These are phyloP conservation scores for Phengaris arion DNA, from an alignment of 2,888 invertebrate species.

Conservation along the genomic window DNA sequence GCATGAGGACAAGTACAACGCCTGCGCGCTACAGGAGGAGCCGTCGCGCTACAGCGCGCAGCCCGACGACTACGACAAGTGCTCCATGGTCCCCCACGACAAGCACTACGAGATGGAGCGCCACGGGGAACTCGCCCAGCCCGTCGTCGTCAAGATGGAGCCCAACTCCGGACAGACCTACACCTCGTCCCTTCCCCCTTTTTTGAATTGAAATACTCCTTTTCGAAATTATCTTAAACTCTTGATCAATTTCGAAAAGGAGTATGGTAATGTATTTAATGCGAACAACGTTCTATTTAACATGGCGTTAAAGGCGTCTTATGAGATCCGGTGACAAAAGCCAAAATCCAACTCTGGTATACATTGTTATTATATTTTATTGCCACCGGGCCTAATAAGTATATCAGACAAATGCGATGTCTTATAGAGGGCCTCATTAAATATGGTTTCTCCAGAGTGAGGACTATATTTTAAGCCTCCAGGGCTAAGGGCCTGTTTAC, in stretches of 20 bases:
- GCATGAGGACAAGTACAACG: conserved; percentile 70
- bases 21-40: conserved; percentile 73
- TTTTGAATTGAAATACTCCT: conserved; percentile 85
- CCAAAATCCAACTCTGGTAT: too few species aligned
- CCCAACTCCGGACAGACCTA: conserved; percentile 80
- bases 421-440: too few species aligned
- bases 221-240: conserved; percentile 75
- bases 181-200: conserved; percentile 84
- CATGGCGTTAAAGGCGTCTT: neutral
- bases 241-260: conserved; percentile 75
- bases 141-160: conserved; percentile 79
- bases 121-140: conserved; percentile 66
- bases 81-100: conserved; percentile 71
- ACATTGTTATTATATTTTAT: too few species aligned
- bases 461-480: too few species aligned
- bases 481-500: too few species aligned
- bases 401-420: too few species aligned
- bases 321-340: neutral
- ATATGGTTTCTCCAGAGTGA: too few species aligned
- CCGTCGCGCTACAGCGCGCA: conserved; percentile 78
- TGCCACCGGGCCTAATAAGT: too few species aligned
- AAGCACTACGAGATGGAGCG: conserved; percentile 73
- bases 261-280: conserved; percentile 53
- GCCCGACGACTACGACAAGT: conserved; percentile 81
- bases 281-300: neutral